These are phyloP conservation scores for Takifugu bimaculatus DNA, from an alignment of 2,113 vertebrate genomes.

Conservation along the genomic window DNA sequence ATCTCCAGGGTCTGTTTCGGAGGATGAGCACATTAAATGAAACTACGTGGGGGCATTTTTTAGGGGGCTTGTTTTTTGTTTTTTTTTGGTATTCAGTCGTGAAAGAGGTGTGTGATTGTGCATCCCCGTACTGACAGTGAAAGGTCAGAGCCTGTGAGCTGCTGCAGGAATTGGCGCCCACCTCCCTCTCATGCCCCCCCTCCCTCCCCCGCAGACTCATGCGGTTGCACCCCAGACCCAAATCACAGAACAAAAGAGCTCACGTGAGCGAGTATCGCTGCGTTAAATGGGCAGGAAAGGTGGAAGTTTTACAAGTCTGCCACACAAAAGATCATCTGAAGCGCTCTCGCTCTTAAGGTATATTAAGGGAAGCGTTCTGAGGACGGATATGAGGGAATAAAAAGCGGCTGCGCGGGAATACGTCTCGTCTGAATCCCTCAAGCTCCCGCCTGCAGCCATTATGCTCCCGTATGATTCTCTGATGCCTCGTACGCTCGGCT, in stretches of 20 bases:
- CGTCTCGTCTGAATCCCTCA: slow-evolving; percentile 58
- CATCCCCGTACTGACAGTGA: slow-evolving; percentile 37
- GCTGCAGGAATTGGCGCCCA: slow-evolving; percentile 31
- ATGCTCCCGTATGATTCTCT: slow-evolving; percentile 64
- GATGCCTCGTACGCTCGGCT: slow-evolving; percentile 60
- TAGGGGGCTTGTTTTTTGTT: not conserved
- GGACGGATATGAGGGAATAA: slow-evolving; percentile 51
- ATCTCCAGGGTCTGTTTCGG: slow-evolving; percentile 13
- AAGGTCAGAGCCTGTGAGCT: slow-evolving; percentile 61
- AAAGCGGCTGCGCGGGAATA: slow-evolving; percentile 61
- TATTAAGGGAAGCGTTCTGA: slow-evolving; percentile 50
- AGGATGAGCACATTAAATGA: slow-evolving; percentile 11
- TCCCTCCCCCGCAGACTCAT: too few relatives aligned
- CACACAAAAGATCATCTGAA: slow-evolving; percentile 13
- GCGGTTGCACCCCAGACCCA: too few relatives aligned
- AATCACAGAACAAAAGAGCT: too few relatives aligned
- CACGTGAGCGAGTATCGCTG: too few relatives aligned
- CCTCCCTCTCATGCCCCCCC: slow-evolving; percentile 48
- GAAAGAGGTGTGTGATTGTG: slow-evolving; percentile 24
- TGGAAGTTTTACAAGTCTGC: slow-evolving; percentile 5
- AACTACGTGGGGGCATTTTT: slow-evolving; percentile 13
- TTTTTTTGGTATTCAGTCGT: slow-evolving; percentile 8
- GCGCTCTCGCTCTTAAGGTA: slow-evolving; percentile 50
- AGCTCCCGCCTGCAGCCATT: slow-evolving; percentile 51
- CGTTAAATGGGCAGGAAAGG: too few relatives aligned